These are phyloP conservation scores for Cassiopea andromeda DNA, from an alignment of 30 jellyfish, hydroid and myxozoan species.

Conservation along the genomic window DNA sequence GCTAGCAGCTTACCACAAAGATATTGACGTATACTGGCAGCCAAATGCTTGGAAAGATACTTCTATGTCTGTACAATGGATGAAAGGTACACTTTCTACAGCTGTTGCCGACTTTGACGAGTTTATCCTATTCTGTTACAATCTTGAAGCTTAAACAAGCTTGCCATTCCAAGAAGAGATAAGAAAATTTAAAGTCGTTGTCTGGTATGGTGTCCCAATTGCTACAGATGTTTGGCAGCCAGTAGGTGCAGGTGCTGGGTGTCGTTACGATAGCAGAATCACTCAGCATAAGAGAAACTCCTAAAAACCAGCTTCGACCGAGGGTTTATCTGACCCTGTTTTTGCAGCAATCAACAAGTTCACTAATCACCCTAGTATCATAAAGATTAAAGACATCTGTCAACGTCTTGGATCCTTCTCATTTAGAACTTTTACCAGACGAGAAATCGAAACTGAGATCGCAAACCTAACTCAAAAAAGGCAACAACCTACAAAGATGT, in stretches of 20 bases:
- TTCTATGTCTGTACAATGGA: conserved; percentile 15
- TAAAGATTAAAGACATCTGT: no score
- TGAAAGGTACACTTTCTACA: conserved; percentile 46
- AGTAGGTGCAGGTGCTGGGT: conserved; percentile 28
- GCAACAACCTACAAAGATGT: no score
- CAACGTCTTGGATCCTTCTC: no score
- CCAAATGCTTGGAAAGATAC: conserved; percentile 58
- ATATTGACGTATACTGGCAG: conserved; percentile 47
- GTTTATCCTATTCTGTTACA: conserved; percentile 56
- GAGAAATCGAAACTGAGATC: no score
- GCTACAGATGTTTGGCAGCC: conserved; percentile 71
- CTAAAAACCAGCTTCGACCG: no score
- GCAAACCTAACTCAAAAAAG: no score
- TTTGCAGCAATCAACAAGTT: no score
- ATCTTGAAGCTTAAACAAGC: conserved; percentile 35
- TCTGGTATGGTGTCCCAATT: conserved; percentile 56
- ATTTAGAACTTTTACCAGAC: no score
- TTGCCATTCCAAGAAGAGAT: conserved; percentile 33
- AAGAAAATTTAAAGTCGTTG: conserved; percentile 18
- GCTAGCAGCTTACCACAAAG: conserved; percentile 33
- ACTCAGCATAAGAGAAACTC: no score
- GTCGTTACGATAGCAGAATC: background rate
- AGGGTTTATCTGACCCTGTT: no score
- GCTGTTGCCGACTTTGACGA: conserved; percentile 41
- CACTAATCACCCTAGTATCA: no score